Evolutionary conservation across 2,888 invertebrate species (phyloP).

Genomic region (Asteroscopus sphinx): DNA sequence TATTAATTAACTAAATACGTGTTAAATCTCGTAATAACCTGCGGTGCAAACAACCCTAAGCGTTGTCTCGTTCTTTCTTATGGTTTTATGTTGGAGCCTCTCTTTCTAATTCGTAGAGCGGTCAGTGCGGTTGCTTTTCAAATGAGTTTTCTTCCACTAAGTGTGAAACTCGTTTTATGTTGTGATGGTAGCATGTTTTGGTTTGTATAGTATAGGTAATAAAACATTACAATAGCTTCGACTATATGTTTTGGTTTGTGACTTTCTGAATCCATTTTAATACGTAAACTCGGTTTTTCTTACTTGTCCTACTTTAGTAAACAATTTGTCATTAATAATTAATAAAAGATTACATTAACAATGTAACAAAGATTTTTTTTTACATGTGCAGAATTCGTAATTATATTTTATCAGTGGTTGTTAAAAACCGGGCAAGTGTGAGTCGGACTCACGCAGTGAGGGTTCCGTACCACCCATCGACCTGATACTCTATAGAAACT

Average conservation of each 20-base stretch:
- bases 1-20: conserved; percentile 88
- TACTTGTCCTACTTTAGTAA: too few species aligned
- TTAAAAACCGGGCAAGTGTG: too few species aligned
- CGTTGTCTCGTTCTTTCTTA: conserved; percentile 72
- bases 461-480: too few species aligned
- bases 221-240: not conserved
- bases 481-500: too few species aligned
- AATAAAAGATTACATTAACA: too few species aligned
- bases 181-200: not conserved
- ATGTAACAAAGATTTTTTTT: too few species aligned
- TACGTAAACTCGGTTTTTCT: too few species aligned
- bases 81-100: conserved; percentile 51
- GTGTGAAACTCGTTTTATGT: conserved; percentile 3
- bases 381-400: too few species aligned
- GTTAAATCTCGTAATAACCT: conserved; percentile 88
- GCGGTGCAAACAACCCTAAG: conserved; percentile 82
- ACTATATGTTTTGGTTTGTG: not conserved
- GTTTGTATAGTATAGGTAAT: not conserved
- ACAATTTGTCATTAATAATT: too few species aligned
- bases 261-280: too few species aligned
- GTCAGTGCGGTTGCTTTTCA: conserved; percentile 45
- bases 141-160: conserved; percentile 16
- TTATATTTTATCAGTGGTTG: too few species aligned
- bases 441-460: too few species aligned
- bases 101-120: conserved; percentile 66